phyloP scores from a whole-genome alignment of 2,888 invertebrate species.

The Mimas tiliae region DNA sequence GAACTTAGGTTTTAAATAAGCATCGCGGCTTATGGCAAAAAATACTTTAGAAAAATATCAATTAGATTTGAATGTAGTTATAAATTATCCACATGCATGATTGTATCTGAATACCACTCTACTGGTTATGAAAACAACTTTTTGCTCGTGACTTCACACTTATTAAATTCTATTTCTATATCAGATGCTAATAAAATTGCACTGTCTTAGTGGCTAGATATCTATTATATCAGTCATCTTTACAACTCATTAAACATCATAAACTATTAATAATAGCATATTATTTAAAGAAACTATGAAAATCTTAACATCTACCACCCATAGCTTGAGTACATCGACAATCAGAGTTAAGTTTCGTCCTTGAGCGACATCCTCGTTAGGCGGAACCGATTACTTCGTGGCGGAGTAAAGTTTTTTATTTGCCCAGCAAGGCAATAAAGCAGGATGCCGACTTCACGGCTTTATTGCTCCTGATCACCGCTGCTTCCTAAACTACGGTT shows the following conservation, averaged over 20 bases:
- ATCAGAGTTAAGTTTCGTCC: slow-evolving; percentile 70
- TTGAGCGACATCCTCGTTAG: slow-evolving; percentile 80
- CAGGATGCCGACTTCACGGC: slow-evolving; percentile 80
- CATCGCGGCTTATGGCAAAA: background rate
- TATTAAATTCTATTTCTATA: slow-evolving; percentile 15
- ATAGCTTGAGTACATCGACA: background rate
- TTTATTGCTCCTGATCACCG: slow-evolving; percentile 71
- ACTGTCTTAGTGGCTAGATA: background rate
- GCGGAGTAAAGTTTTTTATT: slow-evolving; percentile 56
- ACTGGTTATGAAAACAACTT: slow-evolving; percentile 19
- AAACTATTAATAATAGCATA: slow-evolving; percentile 14
- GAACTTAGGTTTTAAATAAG: slow-evolving; percentile 18
- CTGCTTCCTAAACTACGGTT: slow-evolving; percentile 56
- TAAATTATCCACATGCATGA: slow-evolving; percentile 7
- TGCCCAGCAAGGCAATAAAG: slow-evolving; percentile 65
- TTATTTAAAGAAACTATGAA: background rate
- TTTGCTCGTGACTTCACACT: slow-evolving; percentile 17
- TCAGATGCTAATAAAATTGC: slow-evolving; percentile 36
- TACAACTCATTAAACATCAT: slow-evolving; percentile 37
- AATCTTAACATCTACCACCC: slow-evolving; percentile 24
- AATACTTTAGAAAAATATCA: slow-evolving; percentile 18
- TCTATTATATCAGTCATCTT: background rate
- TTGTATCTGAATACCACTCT: slow-evolving; percentile 8
- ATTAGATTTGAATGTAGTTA: slow-evolving; percentile 16
- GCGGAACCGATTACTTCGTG: slow-evolving; percentile 74